phyloP scores from a whole-genome alignment of 2,888 invertebrate species.

The Thelaira solivaga region DNA sequence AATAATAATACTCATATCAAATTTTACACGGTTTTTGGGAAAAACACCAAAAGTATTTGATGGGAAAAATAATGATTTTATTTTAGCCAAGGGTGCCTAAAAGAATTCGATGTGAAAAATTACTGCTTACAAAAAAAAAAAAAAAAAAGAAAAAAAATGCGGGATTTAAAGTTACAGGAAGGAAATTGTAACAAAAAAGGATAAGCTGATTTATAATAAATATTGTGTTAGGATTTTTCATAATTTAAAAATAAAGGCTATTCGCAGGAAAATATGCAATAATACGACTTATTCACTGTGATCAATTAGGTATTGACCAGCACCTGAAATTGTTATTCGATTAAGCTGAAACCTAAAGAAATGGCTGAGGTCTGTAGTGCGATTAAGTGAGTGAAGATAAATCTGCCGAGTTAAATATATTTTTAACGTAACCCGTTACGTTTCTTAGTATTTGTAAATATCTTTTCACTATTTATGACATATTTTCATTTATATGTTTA shows the following conservation, averaged over 20 bases:
- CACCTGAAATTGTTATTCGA: too few species aligned
- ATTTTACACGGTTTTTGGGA: constrained; percentile 34
- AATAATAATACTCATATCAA: constrained; percentile 44
- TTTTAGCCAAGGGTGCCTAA: constrained; percentile 12
- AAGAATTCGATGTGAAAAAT: constrained; percentile 30
- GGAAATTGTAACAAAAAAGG: constrained; percentile 4
- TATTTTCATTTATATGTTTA: too few species aligned
- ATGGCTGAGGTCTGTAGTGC: too few species aligned
- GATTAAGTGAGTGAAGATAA: too few species aligned
- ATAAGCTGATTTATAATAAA: neutral
- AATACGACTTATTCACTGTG: too few species aligned
- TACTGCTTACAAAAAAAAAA: neutral
- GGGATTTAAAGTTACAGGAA: constrained; percentile 37
- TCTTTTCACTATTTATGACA: too few species aligned
- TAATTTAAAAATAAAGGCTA: neutral
- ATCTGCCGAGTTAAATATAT: too few species aligned
- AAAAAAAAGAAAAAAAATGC: constrained; percentile 17
- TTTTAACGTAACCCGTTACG: too few species aligned
- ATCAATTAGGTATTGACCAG: too few species aligned
- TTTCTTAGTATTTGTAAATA: too few species aligned
- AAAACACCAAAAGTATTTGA: constrained; percentile 30
- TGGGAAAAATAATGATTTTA: constrained; percentile 36
- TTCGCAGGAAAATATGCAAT: too few species aligned
- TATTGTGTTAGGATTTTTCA: neutral
- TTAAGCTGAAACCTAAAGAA: too few species aligned